phyloP scores from a whole-genome alignment of 2,797 vertebrate species.

The Pelochelys cantorii region DNA sequence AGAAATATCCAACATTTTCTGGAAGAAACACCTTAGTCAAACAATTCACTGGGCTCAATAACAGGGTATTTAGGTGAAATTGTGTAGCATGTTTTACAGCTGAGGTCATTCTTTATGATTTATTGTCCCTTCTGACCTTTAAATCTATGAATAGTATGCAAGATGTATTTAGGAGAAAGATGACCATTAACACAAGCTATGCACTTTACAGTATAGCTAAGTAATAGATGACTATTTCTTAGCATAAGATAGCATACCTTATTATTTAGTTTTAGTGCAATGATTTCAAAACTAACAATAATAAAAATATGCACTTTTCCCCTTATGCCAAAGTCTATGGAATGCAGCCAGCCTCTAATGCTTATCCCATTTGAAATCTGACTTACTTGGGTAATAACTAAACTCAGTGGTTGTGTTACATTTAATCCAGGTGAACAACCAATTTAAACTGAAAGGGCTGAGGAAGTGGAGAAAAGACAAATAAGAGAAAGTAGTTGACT shows the following conservation, averaged over 20 bases:
- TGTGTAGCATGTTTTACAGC: neutral
- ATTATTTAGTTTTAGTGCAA: neutral
- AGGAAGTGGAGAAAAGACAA: neutral
- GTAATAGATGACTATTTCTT: neutral
- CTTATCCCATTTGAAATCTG: neutral
- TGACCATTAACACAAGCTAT: neutral
- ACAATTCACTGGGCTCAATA: neutral
- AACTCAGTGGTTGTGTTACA: neutral
- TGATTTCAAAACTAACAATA: neutral
- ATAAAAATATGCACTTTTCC: neutral
- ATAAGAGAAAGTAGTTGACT: neutral
- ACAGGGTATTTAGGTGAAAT: neutral
- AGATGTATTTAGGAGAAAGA: neutral
- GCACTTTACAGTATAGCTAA: neutral
- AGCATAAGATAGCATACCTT: neutral
- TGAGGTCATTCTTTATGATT: neutral
- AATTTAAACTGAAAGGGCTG: neutral
- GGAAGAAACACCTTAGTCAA: neutral
- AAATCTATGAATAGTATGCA: neutral
- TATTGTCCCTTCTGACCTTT: neutral
- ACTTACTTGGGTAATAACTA: neutral
- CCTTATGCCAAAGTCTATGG: neutral
- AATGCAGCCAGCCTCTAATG: neutral
- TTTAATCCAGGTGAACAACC: neutral
- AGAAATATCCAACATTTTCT: neutral